Evolutionary conservation across 2,113 vertebrate genomes (phyloP).

Genomic region (Cariama cristata): DNA sequence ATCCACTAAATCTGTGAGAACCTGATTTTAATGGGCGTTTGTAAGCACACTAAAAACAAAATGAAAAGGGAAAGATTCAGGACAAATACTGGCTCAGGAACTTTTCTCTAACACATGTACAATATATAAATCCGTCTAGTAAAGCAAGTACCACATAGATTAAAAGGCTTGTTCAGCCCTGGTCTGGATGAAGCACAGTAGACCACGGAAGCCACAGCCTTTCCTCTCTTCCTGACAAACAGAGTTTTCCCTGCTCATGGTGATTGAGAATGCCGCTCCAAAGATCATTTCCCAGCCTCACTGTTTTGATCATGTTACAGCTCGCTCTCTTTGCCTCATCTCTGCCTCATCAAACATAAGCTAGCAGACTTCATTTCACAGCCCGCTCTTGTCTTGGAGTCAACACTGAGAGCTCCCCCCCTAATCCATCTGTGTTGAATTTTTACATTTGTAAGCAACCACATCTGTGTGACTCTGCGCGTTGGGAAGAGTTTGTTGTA

Average conservation of each 20-base stretch:
- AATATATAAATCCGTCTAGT: neutral
- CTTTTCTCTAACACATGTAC: neutral
- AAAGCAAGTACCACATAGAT: neutral
- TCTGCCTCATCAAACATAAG: neutral
- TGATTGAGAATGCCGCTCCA: neutral
- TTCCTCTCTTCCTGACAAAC: neutral
- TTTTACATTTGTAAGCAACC: neutral
- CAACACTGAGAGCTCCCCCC: rapidly evolving
- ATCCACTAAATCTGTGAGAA: neutral
- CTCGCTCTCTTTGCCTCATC: neutral
- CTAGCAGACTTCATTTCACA: neutral
- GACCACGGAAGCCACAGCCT: neutral
- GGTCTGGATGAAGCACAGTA: neutral
- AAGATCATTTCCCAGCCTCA: neutral
- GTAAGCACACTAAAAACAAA: neutral
- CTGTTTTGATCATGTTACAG: neutral
- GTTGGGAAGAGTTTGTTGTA: neutral
- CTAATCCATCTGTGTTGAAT: neutral
- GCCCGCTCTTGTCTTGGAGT: neutral
- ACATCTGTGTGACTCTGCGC: neutral
- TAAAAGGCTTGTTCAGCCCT: neutral
- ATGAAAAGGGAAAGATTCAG: neutral
- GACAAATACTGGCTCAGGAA: neutral
- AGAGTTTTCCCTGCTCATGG: neutral
- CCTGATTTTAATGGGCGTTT: neutral